phyloP scores from a whole-genome alignment of 2,888 invertebrate species.

The Girardia tigrina region DNA sequence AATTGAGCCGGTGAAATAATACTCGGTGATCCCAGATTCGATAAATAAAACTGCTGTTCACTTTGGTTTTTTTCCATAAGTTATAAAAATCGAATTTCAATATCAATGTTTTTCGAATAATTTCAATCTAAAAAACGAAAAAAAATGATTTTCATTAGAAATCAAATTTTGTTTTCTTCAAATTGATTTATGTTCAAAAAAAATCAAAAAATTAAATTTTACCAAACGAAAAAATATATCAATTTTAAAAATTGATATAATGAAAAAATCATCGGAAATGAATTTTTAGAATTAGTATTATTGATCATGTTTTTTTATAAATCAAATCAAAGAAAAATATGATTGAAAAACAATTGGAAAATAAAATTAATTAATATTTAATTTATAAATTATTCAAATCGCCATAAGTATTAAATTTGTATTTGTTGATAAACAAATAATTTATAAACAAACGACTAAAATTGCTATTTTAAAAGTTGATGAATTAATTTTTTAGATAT shows the following conservation, averaged over 20 bases:
- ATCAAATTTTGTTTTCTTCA: no score
- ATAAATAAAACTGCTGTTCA: background rate
- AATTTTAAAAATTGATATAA: background rate
- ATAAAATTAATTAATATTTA: background rate
- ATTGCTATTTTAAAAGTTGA: background rate
- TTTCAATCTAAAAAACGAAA: background rate
- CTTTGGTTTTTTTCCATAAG: slow-evolving; percentile 1
- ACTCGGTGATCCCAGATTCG: slow-evolving; percentile 15
- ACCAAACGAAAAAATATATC: background rate
- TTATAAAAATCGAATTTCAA: slow-evolving; percentile 15
- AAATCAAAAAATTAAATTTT: background rate
- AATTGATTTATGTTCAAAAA: background rate
- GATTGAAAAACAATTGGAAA: background rate
- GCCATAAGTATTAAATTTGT: slow-evolving; percentile 19
- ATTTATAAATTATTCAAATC: background rate
- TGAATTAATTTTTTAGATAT: background rate
- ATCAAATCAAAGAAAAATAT: no score
- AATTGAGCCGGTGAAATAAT: slow-evolving; percentile 17
- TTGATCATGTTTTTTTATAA: no score
- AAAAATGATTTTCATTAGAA: no score
- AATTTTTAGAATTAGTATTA: background rate
- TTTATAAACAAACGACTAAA: slow-evolving; percentile 5
- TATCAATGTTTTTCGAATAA: background rate
- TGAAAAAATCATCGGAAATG: background rate
- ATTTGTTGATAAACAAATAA: slow-evolving; percentile 11